Evolutionary conservation across 2,888 invertebrate species (phyloP), one percentile per base, ranked within the genome.

Genomic region (Micoletzkya japonica): DNA sequence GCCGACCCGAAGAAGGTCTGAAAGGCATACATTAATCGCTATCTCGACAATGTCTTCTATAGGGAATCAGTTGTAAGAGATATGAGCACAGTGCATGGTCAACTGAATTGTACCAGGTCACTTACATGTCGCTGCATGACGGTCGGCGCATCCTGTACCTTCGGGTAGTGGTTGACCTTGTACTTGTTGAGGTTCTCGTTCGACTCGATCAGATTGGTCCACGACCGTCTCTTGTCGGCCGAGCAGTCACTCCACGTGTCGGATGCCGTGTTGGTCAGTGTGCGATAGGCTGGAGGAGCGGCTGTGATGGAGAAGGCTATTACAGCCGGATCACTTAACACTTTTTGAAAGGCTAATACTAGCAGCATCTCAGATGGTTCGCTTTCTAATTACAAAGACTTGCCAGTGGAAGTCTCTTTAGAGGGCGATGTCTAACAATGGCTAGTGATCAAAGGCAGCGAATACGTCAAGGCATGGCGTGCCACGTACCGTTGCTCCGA

Each of bases 191-290:
- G 52, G 36, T 69, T 69, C 60, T 69, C 69, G 52, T 49, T 52
- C 26, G 59, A 59, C 14, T 69, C 69, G 4, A 78, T 74, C 50
- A 82, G 68, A 67, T 81, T 81, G 26, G 74, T 74, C 82, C 82
- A 82, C 52, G 81, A 81, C 7, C 24, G 26, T 17, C 67, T 17
- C 32, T 57, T 67, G 26, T 66, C 59, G n/a, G 32, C 32, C 24
- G 61, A 61, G 20, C 28, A 17, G 24, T 30, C 73, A 68, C 77
- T 77, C 78, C 76, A 78, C 26, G 74, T 73, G 61, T 78, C 78
- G 6, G 69, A 67, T 37, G 76, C 77, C 44, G 76, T 77, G 20
- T 74, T 74, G 6, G 75, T 73, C 24, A 71, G 67, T 28, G 72
- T 74, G 14, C 75, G 72, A 64, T 78, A 78, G 32, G 76, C 72